Evolutionary conservation across 2,888 invertebrate species (phyloP).

Genomic region (Apotomis betuletana): DNA sequence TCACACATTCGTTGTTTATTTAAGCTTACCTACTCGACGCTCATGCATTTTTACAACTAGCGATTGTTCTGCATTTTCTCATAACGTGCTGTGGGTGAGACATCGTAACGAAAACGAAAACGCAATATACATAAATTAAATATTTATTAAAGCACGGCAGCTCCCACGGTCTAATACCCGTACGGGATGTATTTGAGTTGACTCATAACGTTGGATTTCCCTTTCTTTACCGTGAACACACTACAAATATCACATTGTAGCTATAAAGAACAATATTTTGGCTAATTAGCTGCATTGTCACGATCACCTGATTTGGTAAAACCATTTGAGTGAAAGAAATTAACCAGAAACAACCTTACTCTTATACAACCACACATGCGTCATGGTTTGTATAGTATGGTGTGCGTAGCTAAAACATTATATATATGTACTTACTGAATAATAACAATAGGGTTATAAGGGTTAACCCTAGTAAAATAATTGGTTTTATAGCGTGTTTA

Average conservation of each 20-base stretch:
- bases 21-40: no score
- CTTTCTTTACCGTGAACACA: slow-evolving; percentile 8
- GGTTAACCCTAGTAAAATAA: no score
- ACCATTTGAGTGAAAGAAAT: no score
- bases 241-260: background rate
- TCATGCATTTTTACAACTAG: background rate
- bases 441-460: no score
- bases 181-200: slow-evolving; percentile 4
- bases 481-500: no score
- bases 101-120: slow-evolving; percentile 25
- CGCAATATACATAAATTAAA: background rate
- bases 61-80: slow-evolving; percentile 6
- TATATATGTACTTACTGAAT: no score
- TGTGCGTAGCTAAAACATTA: no score
- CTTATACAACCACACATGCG: no score
- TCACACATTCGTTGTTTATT: no score
- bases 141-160: background rate
- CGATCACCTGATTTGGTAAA: no score
- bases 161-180: slow-evolving; percentile 30
- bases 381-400: no score
- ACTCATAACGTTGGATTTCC: slow-evolving; percentile 20
- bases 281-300: slow-evolving; percentile 3
- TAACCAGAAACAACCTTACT: no score
- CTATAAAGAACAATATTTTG: background rate
- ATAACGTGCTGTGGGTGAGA: background rate